These are phyloP conservation scores for Noctua fimbriata DNA, from an alignment of 2,888 invertebrate species.

Conservation along the genomic window DNA sequence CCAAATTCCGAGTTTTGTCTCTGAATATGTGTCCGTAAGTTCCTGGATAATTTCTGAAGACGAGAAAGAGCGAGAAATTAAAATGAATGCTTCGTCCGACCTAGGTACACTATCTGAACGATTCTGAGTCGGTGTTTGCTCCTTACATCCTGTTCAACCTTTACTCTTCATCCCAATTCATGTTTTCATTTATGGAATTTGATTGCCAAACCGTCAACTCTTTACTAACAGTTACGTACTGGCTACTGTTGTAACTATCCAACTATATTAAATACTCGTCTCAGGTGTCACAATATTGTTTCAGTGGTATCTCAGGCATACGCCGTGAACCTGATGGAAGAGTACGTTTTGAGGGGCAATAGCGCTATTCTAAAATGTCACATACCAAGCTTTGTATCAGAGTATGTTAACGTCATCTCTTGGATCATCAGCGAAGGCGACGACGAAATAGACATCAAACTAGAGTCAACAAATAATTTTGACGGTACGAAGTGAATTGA, in stretches of 20 bases:
- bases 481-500: slow-evolving; percentile 79
- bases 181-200: slow-evolving; percentile 6
- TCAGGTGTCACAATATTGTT: slow-evolving; percentile 81
- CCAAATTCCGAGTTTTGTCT: slow-evolving; percentile 97
- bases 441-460: slow-evolving; percentile 87
- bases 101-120: slow-evolving; percentile 77
- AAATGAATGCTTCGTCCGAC: slow-evolving; percentile 78
- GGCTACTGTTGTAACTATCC: slow-evolving; percentile 6
- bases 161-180: slow-evolving; percentile 36
- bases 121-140: slow-evolving; percentile 16
- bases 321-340: slow-evolving; percentile 97
- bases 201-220: not conserved
- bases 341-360: slow-evolving; percentile 97
- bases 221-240: not conserved
- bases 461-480: slow-evolving; percentile 80
- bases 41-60: slow-evolving; percentile 96
- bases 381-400: slow-evolving; percentile 97
- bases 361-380: slow-evolving; percentile 98
- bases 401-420: slow-evolving; percentile 95
- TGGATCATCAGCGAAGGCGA: slow-evolving; percentile 95
- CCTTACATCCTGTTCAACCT: slow-evolving; percentile 49
- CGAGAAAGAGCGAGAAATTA: slow-evolving; percentile 85
- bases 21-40: slow-evolving; percentile 96
- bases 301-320: slow-evolving; percentile 97
- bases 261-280: slow-evolving; percentile 33